phyloP scores from a whole-genome alignment of 2,797 vertebrate genomes.

The Platyrinchus mystaceus region DNA sequence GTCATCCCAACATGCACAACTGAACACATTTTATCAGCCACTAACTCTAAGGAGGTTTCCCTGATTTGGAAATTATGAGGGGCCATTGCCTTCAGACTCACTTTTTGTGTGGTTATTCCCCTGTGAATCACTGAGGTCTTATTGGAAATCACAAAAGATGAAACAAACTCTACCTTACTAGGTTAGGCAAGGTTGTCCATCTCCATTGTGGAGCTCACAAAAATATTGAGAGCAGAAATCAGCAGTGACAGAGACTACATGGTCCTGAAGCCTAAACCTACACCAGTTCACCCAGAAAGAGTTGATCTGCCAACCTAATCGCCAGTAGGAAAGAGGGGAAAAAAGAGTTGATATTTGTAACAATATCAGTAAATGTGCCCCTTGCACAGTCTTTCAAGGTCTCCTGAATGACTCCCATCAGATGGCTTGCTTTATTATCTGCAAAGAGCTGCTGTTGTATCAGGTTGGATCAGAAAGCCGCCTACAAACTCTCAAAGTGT shows the following conservation, averaged over 20 bases:
- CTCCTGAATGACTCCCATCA: neutral
- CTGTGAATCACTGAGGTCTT: neutral
- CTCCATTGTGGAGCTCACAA: neutral
- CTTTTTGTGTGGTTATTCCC: neutral
- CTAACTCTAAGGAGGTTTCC: neutral
- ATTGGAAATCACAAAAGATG: neutral
- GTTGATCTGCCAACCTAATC: neutral
- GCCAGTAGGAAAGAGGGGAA: accelerated
- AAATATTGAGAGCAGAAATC: neutral
- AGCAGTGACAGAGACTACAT: neutral
- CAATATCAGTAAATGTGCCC: neutral
- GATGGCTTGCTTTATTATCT: neutral
- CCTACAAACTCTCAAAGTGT: neutral
- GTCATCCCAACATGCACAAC: neutral
- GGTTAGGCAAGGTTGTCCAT: neutral
- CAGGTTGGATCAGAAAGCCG: neutral
- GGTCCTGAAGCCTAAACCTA: neutral
- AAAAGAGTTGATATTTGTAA: neutral
- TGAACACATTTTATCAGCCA: neutral
- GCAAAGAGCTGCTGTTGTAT: neutral
- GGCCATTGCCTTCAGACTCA: neutral
- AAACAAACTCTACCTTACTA: neutral
- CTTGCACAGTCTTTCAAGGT: neutral
- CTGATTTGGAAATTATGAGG: neutral
- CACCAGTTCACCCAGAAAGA: neutral